These are phyloP conservation scores for Neodiprion fabricii DNA, from an alignment of 1,140 invertebrate genomes.

Conservation along the genomic window DNA sequence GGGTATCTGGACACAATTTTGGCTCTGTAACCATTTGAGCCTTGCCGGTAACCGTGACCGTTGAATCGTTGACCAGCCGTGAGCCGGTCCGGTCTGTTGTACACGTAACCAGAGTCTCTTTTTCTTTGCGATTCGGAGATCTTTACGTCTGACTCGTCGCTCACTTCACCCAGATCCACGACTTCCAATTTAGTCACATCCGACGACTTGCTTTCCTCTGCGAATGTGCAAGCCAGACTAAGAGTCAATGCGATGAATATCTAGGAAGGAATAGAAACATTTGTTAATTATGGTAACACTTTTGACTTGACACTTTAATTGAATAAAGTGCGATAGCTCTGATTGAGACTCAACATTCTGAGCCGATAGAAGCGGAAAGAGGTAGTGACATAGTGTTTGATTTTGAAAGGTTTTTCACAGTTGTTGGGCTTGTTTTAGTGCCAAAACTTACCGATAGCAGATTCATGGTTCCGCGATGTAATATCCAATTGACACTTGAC, in stretches of 20 bases:
- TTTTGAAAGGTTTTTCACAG: not conserved
- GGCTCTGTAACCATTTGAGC: constrained; percentile 28
- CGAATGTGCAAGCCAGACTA: not conserved
- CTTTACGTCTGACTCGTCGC: constrained; percentile 21
- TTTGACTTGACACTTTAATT: not conserved
- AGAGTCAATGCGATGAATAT: not conserved
- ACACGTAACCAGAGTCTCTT: constrained; percentile 48
- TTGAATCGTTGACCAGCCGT: not conserved
- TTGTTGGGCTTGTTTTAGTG: not conserved
- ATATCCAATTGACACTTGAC: constrained; percentile 39
- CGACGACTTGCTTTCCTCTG: constrained; percentile 18
- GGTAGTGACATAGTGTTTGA: not conserved
- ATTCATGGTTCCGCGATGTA: constrained; percentile 42
- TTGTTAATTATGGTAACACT: not conserved
- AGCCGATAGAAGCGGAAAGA: not conserved
- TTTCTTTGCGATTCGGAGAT: constrained; percentile 40
- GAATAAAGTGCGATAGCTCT: no score
- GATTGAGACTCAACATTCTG: not conserved
- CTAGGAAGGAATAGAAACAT: not conserved
- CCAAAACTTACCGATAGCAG: constrained; percentile 39
- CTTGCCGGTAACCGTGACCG: constrained; percentile 26
- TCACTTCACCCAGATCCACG: constrained; percentile 24
- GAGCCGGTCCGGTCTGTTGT: constrained; percentile 34
- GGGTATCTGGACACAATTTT: constrained; percentile 33
- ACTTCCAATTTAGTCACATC: constrained; percentile 32